These are phyloP conservation scores for Stenurella melanura DNA, from an alignment of 2,888 invertebrate species.

Conservation along the genomic window DNA sequence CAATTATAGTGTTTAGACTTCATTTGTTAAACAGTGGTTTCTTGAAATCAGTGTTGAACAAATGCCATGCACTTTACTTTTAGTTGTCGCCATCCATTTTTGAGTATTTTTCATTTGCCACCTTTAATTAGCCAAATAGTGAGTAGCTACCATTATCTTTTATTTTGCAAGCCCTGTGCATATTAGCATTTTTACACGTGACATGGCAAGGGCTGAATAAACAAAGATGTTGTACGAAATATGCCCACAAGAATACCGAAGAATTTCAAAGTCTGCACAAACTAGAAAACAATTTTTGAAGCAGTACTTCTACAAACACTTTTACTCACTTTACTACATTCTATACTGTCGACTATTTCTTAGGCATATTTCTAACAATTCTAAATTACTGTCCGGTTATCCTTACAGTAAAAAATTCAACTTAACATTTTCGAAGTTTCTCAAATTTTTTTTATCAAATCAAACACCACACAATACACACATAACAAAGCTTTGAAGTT, in stretches of 20 bases:
- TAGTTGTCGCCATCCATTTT: constrained; percentile 57
- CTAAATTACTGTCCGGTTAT: constrained; percentile 13
- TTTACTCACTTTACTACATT: not conserved
- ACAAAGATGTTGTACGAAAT: constrained; percentile 18
- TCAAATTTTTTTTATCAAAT: not conserved
- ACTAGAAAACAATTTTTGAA: not conserved
- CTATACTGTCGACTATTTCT: not conserved
- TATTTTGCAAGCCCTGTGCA: constrained; percentile 40
- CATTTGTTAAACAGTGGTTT: constrained; percentile 59
- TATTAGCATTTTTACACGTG: constrained; percentile 50
- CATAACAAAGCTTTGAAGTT: too few relatives aligned
- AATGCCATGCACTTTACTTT: constrained; percentile 62
- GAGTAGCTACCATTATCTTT: constrained; percentile 39
- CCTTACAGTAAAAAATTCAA: constrained; percentile 11
- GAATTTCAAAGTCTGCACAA: not conserved
- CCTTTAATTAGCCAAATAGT: constrained; percentile 44
- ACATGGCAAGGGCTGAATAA: constrained; percentile 50
- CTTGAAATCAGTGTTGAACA: constrained; percentile 57
- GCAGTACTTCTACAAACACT: not conserved
- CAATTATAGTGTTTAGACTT: constrained; percentile 74
- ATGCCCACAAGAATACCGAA: constrained; percentile 10
- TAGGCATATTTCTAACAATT: constrained; percentile 21
- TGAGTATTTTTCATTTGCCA: constrained; percentile 54
- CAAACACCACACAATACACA: not conserved
- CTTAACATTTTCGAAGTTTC: not conserved